Conservation (phyloP, 1,140 invertebrate species). For the Marisa cornuarietis region DNA sequence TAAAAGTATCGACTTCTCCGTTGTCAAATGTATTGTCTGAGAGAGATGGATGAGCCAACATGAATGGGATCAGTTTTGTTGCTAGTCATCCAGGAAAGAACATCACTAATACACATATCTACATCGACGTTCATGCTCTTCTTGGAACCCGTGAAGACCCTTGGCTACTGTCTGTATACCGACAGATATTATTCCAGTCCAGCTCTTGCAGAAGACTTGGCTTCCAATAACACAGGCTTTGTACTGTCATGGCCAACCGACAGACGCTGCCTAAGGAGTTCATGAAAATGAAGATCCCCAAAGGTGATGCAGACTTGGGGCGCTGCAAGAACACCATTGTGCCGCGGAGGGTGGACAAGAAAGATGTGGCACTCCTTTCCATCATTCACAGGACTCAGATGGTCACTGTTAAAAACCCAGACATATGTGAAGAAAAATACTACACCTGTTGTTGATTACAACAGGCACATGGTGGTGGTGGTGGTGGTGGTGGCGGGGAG, state of each 20-base stretch:
- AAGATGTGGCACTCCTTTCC: conserved; percentile 3
- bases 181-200: background rate
- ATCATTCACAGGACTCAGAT: background rate
- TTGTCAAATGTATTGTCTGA: too few species aligned
- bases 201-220: background rate
- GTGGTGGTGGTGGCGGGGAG: too few species aligned
- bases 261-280: background rate
- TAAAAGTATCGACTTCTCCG: too few species aligned
- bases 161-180: background rate
- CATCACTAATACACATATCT: too few species aligned
- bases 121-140: background rate
- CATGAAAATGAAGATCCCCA: background rate
- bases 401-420: background rate
- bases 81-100: too few species aligned
- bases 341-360: conserved; percentile 17
- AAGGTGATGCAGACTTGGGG: conserved; percentile 6
- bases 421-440: conserved; percentile 7
- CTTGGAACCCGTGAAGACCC: background rate
- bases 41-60: too few species aligned
- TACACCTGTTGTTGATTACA: background rate
- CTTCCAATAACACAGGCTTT: background rate
- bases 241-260: too few species aligned
- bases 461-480: conserved; percentile 18
- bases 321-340: background rate
- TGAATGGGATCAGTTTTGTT: too few species aligned